A percentile compares a stretch with the other conserved stretches of the same genome.
These are phyloP conservation scores for Lagodon rhomboides DNA, from an alignment of 2,797 vertebrate species.

Conservation along the genomic window DNA sequence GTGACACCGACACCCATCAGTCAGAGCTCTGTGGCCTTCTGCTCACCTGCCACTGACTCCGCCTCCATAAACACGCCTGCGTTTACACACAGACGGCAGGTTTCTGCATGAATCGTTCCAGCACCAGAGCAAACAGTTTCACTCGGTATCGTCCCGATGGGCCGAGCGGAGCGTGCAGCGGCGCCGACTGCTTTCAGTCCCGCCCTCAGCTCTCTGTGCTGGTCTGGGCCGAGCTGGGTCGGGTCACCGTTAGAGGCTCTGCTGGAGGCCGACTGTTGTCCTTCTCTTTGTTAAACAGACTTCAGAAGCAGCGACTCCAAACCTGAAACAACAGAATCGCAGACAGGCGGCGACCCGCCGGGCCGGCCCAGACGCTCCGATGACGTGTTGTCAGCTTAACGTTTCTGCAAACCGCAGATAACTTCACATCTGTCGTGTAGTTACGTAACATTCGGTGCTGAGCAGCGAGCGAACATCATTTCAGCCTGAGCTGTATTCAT, in stretches of 20 bases:
- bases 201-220: slow-evolving; percentile 92
- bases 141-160: slow-evolving; percentile 93
- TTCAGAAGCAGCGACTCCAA: background rate
- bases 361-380: too few relatives aligned
- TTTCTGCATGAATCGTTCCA: slow-evolving; percentile 29
- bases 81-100: slow-evolving; percentile 48
- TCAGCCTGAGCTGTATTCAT: too few relatives aligned
- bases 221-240: slow-evolving; percentile 76
- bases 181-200: slow-evolving; percentile 94
- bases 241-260: slow-evolving; percentile 91
- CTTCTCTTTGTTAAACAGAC: background rate
- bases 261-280: background rate
- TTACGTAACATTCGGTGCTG: too few relatives aligned
- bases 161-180: slow-evolving; percentile 93
- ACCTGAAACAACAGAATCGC: background rate
- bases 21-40: too few relatives aligned
- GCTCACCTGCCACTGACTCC: slow-evolving; percentile 19
- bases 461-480: too few relatives aligned
- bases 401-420: too few relatives aligned
- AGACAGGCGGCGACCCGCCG: background rate
- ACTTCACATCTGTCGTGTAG: too few relatives aligned
- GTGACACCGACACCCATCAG: too few relatives aligned
- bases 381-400: too few relatives aligned
- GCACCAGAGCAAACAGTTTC: slow-evolving; percentile 81
- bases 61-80: slow-evolving; percentile 12